Conservation (phyloP, 2,113 vertebrate genomes). For the Triplophysa siluroides region DNA sequence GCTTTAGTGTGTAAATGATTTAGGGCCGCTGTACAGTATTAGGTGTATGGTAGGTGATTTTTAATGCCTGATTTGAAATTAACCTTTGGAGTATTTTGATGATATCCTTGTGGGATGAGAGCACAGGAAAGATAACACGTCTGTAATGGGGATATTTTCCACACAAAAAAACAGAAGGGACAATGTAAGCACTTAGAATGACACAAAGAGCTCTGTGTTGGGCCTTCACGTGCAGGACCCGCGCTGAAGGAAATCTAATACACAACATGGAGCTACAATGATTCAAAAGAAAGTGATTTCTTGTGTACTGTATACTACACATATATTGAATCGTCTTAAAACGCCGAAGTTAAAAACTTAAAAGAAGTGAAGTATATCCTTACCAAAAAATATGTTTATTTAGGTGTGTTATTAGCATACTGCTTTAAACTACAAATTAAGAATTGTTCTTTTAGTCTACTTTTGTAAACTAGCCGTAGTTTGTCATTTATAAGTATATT, state of each 20-base stretch:
- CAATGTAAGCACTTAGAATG: not conserved
- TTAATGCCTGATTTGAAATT: not conserved
- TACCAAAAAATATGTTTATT: no score
- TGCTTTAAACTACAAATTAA: no score
- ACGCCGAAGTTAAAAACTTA: no score
- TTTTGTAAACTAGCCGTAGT: no score
- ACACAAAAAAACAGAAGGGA: not conserved
- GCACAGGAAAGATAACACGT: slow-evolving; percentile 4
- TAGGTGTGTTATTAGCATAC: no score
- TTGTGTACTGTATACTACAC: not conserved
- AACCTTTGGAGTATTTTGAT: not conserved
- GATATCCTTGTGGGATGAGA: slow-evolving; percentile 14
- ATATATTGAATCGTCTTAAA: not conserved
- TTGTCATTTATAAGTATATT: no score
- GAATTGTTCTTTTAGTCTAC: no score
- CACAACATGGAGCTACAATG: not conserved
- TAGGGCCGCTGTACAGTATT: no score
- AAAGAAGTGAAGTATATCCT: no score
- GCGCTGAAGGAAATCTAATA: not conserved
- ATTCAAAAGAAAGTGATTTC: not conserved
- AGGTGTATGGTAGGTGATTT: no score
- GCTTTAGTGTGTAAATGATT: no score
- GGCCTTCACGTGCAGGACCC: not conserved
- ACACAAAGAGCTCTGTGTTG: slow-evolving; percentile 24
- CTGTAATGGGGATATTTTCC: not conserved